phyloP scores from a whole-genome alignment of 2,113 vertebrate genomes.

The Climacteris rufus region DNA sequence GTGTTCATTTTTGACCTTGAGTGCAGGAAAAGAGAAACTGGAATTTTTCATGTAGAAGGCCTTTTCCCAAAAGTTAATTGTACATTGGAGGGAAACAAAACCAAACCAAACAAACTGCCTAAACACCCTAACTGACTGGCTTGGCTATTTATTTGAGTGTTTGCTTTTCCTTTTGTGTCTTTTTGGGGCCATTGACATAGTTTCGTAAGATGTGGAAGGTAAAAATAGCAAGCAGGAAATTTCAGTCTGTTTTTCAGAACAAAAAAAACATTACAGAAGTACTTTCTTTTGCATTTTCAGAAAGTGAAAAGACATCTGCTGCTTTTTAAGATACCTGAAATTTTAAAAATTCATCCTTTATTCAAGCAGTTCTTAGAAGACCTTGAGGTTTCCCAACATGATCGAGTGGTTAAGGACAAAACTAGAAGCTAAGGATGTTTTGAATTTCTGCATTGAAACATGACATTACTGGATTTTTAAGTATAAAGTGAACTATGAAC shows the following conservation, averaged over 20 bases:
- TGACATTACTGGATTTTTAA: background rate
- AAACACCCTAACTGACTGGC: background rate
- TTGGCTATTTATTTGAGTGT: background rate
- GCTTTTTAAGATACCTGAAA: slow-evolving; percentile 7
- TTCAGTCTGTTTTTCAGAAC: background rate
- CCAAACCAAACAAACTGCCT: background rate
- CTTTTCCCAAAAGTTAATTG: slow-evolving; percentile 11
- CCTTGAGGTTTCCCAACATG: slow-evolving; percentile 17
- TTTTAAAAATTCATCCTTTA: slow-evolving; percentile 25
- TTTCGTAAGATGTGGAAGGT: background rate
- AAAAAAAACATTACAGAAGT: background rate
- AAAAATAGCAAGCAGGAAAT: slow-evolving; percentile 12
- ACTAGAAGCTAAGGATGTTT: background rate
- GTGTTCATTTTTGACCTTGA: background rate
- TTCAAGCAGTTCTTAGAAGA: slow-evolving; percentile 14
- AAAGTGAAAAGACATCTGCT: background rate
- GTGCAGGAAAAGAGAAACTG: background rate
- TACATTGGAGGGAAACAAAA: background rate
- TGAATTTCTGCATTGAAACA: background rate
- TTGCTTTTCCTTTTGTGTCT: background rate
- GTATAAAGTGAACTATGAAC: background rate
- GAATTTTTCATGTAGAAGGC: background rate
- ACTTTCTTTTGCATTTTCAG: background rate
- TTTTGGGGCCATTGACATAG: background rate
- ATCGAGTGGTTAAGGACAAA: slow-evolving; percentile 3